These are phyloP conservation scores for Synergus japonicus DNA, from an alignment of 2,888 invertebrate species.

Conservation along the genomic window DNA sequence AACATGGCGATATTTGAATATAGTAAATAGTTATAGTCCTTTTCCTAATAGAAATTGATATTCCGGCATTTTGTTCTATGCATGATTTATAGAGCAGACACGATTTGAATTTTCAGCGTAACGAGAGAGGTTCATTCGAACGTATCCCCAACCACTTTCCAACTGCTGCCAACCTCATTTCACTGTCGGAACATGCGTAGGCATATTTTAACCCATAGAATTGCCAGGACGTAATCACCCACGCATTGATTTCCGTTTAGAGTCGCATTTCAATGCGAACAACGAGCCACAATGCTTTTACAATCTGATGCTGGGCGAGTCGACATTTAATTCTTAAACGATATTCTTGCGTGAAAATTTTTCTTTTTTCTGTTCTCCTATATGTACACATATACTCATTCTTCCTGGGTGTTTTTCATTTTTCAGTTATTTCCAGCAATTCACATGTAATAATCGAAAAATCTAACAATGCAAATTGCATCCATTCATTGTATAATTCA, in stretches of 20 bases:
- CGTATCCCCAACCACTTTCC: constrained; percentile 11
- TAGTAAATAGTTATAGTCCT: not conserved
- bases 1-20: not conserved
- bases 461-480: too few species aligned
- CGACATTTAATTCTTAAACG: not conserved
- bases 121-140: constrained; percentile 32
- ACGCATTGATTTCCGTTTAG: constrained; percentile 57
- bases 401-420: too few species aligned
- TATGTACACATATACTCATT: too few species aligned
- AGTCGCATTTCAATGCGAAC: constrained; percentile 33
- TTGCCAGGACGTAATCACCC: constrained; percentile 49
- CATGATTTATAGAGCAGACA: constrained; percentile 30
- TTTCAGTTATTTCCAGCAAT: too few species aligned
- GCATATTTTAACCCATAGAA: constrained; percentile 24
- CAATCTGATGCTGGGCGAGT: not conserved
- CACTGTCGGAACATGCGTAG: constrained; percentile 30
- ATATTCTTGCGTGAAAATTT: not conserved
- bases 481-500: too few species aligned
- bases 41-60: constrained; percentile 11
- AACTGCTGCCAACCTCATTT: constrained; percentile 12
- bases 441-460: too few species aligned
- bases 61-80: constrained; percentile 32
- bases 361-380: too few species aligned
- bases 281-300: not conserved
- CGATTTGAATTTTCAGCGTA: constrained; percentile 26